Base-by-base conservation (phyloP, 92 coral and sea anemone genomes). In the Micromussa lordhowensis region DNA sequence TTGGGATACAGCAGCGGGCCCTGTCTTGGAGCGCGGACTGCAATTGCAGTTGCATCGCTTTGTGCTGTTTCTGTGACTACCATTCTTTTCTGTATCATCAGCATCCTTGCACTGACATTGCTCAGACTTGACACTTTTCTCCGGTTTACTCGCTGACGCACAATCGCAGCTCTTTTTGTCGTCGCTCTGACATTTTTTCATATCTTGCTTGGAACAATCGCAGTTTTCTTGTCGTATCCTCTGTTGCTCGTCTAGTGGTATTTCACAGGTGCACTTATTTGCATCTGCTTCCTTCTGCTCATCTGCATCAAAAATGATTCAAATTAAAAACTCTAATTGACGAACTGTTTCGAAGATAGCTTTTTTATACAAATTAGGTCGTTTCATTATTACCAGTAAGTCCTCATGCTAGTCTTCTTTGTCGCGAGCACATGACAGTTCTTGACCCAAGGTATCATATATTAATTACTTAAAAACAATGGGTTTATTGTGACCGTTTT, bases 41-140 rank as follows among this genome's bases (percentile, higher is more conserved):
- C 90, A 91, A 29, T 80, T 71, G 82, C 93, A 80, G 82, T 61
- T 40, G 78, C 98, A 88, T 38, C 80, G 86, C 82, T 71, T 82
- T 7, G 89, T 66, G 15, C 32, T 48, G 31, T 82, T 77, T 14
- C 17, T 58, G 49, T 57, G 53, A 68, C 30, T 8, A 29, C 24
- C 24, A 18, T 55, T 48, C 4, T 19, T 86, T 14, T 29, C 36
- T 26, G 49, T 79, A 57, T 74, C 81, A n/a, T 16, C 14, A 16
- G 32, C 28, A n/a, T 34, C 57, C 73, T 28, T 77, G 68, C 83
- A 38, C 64, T 61, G 34, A 54, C 70, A 35, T 14, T 84, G 53
- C 51, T 74, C 58, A 13, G 71, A 74, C 28, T 57, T n/a, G 64
- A 22, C 36, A 49, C 29, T 29, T n/a, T 81, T 34, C 30, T 31